Evolutionary conservation across 2,113 vertebrate species (phyloP).

Genomic region (Morone chrysops): DNA sequence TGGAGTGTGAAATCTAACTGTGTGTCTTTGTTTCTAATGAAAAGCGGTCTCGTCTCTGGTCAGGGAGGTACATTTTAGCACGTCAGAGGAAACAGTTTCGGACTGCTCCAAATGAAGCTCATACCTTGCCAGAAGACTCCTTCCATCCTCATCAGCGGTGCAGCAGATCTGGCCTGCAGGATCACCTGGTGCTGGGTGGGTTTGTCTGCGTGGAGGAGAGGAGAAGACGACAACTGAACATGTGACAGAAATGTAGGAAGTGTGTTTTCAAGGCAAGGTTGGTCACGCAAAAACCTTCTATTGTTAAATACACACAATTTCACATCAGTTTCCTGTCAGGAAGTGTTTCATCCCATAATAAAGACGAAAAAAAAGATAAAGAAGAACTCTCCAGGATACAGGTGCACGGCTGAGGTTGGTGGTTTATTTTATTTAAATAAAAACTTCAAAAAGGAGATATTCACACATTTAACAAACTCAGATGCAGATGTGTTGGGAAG

Average conservation of each 20-base stretch:
- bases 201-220: constrained; percentile 83
- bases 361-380: neutral
- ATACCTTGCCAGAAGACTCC: constrained; percentile 86
- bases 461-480: too few relatives aligned
- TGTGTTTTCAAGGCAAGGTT: neutral
- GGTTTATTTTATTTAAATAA: neutral
- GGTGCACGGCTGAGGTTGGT: neutral
- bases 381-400: neutral
- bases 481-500: too few relatives aligned
- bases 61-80: neutral
- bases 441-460: neutral
- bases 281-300: neutral
- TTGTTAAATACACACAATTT: neutral
- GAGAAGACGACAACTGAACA: neutral
- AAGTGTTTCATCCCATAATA: neutral
- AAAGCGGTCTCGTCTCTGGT: neutral
- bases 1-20: neutral
- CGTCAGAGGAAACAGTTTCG: fast-evolving
- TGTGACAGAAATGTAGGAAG: neutral
- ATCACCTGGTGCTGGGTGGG: constrained; percentile 89
- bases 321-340: neutral
- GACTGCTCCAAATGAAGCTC: neutral
- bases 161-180: constrained; percentile 84
- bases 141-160: constrained; percentile 84
- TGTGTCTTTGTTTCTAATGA: neutral